Evolutionary conservation across 2,797 vertebrate genomes (phyloP).

Genomic region (Channallabes apus): DNA sequence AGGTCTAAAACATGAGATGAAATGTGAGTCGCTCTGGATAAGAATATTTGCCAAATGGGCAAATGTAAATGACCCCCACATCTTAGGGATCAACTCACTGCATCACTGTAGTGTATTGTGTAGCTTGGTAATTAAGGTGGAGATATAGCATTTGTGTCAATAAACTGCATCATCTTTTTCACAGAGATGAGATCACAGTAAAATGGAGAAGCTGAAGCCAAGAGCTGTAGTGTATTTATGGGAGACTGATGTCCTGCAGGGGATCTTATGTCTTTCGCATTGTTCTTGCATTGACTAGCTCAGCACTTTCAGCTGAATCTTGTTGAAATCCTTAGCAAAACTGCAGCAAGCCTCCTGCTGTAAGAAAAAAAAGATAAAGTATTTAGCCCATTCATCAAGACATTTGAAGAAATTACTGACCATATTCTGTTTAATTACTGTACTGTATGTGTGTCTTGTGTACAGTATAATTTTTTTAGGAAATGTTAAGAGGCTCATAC

Average conservation of each 20-base stretch:
- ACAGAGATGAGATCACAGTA: not conserved
- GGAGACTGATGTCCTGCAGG: slow-evolving; percentile 33
- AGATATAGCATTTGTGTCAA: slow-evolving; percentile 32
- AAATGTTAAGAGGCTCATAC: not conserved
- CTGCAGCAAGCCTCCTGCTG: slow-evolving; percentile 30
- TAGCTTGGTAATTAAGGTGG: not conserved
- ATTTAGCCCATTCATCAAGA: slow-evolving; percentile 18
- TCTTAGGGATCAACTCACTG: not conserved
- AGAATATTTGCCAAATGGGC: no score
- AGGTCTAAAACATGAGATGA: no score
- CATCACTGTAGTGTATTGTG: slow-evolving; percentile 19
- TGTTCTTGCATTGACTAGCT: slow-evolving; percentile 15
- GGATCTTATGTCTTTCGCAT: slow-evolving; percentile 23
- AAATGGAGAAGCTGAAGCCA: not conserved
- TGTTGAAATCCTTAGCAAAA: slow-evolving; percentile 39
- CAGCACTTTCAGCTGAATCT: slow-evolving; percentile 49
- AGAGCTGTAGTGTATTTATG: slow-evolving; percentile 12
- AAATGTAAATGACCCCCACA: not conserved
- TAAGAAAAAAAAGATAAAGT: not conserved
- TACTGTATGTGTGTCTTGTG: not conserved
- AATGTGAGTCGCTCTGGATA: no score
- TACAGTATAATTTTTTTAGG: slow-evolving; percentile 3
- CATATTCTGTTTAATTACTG: slow-evolving; percentile 22
- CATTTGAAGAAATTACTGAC: slow-evolving; percentile 25
- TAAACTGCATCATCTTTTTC: slow-evolving; percentile 20